Evolutionary conservation across 1,140 invertebrate species (phyloP).

Genomic region (Galleria mellonella): DNA sequence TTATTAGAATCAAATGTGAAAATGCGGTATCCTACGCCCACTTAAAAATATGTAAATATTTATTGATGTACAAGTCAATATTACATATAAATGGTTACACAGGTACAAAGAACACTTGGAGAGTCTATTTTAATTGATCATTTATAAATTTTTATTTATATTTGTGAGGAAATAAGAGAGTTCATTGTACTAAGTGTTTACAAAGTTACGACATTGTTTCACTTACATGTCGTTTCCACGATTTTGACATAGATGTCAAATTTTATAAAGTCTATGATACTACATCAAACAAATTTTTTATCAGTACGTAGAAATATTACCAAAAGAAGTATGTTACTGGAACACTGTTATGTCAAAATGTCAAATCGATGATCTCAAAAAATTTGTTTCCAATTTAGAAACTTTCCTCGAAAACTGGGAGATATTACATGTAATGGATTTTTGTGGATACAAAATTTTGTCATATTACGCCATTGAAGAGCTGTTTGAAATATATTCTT

Average conservation of each 20-base stretch:
- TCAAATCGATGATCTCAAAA: slow-evolving; percentile 37
- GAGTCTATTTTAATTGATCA: slow-evolving; percentile 34
- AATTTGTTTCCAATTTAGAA: no score
- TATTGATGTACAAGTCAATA: background rate
- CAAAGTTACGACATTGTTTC: slow-evolving; percentile 18
- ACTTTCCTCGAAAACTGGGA: no score
- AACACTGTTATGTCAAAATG: slow-evolving; percentile 5
- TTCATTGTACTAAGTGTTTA: slow-evolving; percentile 61
- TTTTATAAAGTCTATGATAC: no score
- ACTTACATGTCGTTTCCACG: background rate
- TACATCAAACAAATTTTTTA: no score
- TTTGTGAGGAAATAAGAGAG: slow-evolving; percentile 25
- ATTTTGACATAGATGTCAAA: no score
- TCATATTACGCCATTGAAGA: no score
- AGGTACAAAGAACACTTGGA: slow-evolving; percentile 2
- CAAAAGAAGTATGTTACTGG: no score
- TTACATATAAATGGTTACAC: slow-evolving; percentile 1
- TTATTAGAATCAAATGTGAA: background rate
- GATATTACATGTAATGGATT: no score
- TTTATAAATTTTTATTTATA: slow-evolving; percentile 17
- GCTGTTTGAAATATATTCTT: no score
- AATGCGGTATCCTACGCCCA: slow-evolving; percentile 7
- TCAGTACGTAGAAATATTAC: no score
- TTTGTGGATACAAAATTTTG: no score
- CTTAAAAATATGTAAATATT: background rate